Base-by-base conservation (phyloP, 2,113 vertebrate genomes). In the Brienomyrus brachyistius region DNA sequence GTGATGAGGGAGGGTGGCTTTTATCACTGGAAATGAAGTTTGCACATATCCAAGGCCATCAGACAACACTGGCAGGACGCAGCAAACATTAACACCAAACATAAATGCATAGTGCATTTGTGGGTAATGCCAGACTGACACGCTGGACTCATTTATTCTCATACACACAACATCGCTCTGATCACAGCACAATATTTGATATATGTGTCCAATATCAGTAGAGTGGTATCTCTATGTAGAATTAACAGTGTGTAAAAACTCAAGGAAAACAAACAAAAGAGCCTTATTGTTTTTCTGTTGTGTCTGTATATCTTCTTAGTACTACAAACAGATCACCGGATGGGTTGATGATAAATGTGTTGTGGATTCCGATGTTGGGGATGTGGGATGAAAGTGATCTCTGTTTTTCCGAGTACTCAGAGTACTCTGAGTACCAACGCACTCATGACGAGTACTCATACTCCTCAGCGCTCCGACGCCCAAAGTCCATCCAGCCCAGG, bases 401-500 rank as follows among this genome's bases (percentile, higher is more conserved):
- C 94, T 92, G 90, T 92, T 93, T 74, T 89, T 93, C 93, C 94
- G 93, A 94, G 93, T 93, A 95, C 92, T 9, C 51, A 87, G 88
- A 86, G 66, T 0, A 35, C 91, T 52, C 21, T 59, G 89, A 70
- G n/a, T 27, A 70, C 62, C 27, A 70, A 27, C 13, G 0, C 27
- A 88, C 94, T 96, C 96, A 98, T 86, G 97, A 97, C 52, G 97
- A 95, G 90, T 98, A 98, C 31, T 99, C 96, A 0, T 98, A 98
- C 91, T 98, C 98, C 92, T 99, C 98, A 10, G 97, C 97, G 5
- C 97, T 99, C 90, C 98, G 97, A 13, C 97, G 94, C 40, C 98
- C 98, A 86, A 99, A 99, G 94, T 99, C 98, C 98, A 99, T 99
- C 98, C 98, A 99, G 91, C 98, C 98, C 91, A 97, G 93, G 94